Percentiles rank a stretch among this genome's conserved stretches.
Evolutionary conservation across 1,140 invertebrate species (phyloP).

Genomic region (Drosophila rhopaloa): DNA sequence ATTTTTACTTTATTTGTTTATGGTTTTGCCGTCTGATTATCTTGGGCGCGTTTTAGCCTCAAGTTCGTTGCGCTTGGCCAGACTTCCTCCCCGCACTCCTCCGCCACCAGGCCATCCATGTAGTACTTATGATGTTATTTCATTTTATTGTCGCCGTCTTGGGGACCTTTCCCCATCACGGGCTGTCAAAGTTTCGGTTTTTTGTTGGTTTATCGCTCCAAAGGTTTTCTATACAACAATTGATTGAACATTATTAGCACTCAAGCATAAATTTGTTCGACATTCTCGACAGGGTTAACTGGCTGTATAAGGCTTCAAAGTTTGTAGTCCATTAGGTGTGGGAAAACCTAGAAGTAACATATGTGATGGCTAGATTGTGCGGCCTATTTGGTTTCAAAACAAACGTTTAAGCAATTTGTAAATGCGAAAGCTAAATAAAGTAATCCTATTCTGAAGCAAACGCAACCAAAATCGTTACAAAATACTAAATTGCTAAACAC

Average conservation of each 20-base stretch:
- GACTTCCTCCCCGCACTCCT: slow-evolving; percentile 16
- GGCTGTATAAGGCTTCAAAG: slow-evolving; percentile 23
- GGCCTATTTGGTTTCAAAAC: not conserved
- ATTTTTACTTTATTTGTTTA: slow-evolving; percentile 82
- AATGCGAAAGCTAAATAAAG: too few relatives aligned
- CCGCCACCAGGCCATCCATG: slow-evolving; percentile 9
- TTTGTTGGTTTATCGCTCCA: slow-evolving; percentile 79
- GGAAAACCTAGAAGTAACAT: slow-evolving; percentile 13
- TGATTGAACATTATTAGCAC: slow-evolving; percentile 81
- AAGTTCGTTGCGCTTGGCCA: slow-evolving; percentile 81
- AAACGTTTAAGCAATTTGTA: not conserved
- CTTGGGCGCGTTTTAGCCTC: slow-evolving; percentile 75
- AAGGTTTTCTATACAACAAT: slow-evolving; percentile 68
- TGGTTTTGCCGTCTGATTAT: slow-evolving; percentile 78
- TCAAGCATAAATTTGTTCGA: slow-evolving; percentile 76
- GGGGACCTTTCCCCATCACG: slow-evolving; percentile 24
- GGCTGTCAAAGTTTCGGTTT: slow-evolving; percentile 57
- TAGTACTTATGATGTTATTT: slow-evolving; percentile 77
- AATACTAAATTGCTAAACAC: not conserved
- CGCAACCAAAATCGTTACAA: not conserved
- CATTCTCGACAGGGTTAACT: slow-evolving; percentile 46
- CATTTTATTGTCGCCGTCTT: slow-evolving; percentile 68
- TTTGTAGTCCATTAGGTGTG: not conserved
- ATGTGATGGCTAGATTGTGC: slow-evolving; percentile 26
- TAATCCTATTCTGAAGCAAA: not conserved